Evolutionary conservation across 2,113 vertebrate species (phyloP).

Genomic region (Passer montanus): DNA sequence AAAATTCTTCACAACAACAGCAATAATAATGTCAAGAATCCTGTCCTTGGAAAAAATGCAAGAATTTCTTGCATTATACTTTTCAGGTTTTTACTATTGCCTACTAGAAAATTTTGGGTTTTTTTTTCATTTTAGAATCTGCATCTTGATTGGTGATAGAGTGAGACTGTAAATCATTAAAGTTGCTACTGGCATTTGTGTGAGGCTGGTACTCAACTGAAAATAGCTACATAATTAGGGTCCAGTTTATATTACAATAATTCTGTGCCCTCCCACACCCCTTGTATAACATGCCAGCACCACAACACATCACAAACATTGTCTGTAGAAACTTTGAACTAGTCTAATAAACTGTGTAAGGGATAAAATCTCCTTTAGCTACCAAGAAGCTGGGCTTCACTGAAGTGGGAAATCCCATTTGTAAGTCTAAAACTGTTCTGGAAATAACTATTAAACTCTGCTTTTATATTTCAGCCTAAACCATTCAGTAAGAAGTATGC

Average conservation of each 20-base stretch:
- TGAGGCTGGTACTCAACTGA: not conserved
- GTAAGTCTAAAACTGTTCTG: not conserved
- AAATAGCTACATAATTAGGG: not conserved
- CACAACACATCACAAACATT: not conserved
- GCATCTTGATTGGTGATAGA: not conserved
- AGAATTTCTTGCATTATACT: not conserved
- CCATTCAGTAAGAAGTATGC: not conserved
- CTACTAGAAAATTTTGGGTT: not conserved
- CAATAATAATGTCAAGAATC: not conserved
- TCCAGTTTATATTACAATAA: not conserved
- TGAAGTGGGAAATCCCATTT: not conserved
- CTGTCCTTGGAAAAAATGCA: not conserved
- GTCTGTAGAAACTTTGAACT: not conserved
- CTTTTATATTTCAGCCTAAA: not conserved
- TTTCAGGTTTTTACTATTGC: not conserved
- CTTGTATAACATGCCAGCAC: not conserved
- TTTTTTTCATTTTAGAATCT: not conserved
- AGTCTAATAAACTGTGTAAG: not conserved
- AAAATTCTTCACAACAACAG: not conserved
- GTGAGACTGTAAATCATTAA: not conserved
- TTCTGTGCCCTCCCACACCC: fast-evolving
- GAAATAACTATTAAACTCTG: not conserved
- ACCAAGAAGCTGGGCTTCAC: not conserved
- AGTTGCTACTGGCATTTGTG: not conserved
- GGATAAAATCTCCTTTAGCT: not conserved